Evolutionary conservation across 1,140 invertebrate genomes (phyloP).

Genomic region (Caenorhabditis latens): DNA sequence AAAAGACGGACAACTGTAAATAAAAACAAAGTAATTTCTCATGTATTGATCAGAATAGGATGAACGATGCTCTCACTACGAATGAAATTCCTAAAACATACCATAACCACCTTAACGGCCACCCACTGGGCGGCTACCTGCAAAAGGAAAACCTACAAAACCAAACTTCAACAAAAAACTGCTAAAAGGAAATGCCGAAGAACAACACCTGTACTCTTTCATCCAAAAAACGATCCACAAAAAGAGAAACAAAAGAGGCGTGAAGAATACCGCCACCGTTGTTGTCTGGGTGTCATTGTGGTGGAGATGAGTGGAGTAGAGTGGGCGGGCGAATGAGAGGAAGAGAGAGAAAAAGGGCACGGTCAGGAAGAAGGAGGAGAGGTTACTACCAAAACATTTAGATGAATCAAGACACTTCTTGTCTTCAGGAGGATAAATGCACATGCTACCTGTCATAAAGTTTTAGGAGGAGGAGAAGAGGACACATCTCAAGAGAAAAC

Average conservation of each 20-base stretch:
- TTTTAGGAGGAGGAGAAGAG: conserved; percentile 13
- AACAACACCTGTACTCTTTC: background rate
- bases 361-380: background rate
- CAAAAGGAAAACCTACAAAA: background rate
- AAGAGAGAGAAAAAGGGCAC: background rate
- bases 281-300: background rate
- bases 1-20: too few species aligned
- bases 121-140: too few species aligned
- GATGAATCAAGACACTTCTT: background rate
- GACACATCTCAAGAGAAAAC: background rate
- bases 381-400: conserved; percentile 14
- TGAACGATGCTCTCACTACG: too few species aligned
- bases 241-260: conserved; percentile 3
- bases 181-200: background rate
- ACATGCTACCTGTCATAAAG: conserved; percentile 29
- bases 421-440: background rate
- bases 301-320: background rate
- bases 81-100: too few species aligned
- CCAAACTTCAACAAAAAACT: background rate
- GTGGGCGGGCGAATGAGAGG: background rate
- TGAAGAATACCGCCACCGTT: background rate
- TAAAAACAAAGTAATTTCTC: too few species aligned
- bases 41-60: too few species aligned
- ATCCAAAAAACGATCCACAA: background rate
- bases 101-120: too few species aligned